Base-by-base conservation (phyloP, 1,140 invertebrate genomes). In the Phymastichus coffea region DNA sequence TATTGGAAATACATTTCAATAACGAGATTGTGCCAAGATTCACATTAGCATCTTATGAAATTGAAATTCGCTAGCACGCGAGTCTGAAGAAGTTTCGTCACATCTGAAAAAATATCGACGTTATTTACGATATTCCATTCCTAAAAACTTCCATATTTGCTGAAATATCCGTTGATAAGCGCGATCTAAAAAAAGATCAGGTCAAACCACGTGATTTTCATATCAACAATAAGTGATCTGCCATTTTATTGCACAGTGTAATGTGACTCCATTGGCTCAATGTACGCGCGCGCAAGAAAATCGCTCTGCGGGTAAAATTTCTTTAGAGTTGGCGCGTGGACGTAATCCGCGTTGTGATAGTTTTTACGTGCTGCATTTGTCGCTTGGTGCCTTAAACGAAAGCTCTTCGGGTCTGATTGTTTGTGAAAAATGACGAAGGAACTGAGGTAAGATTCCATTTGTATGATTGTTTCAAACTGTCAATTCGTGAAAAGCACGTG, bases 171-270 rank as follows among this genome's bases (percentile, higher is more conserved):
- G n/a, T n/a, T n/a, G n/a, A n/a, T n/a, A n/a, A n/a, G n/a, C n/a
- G n/a, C n/a, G n/a, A n/a, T n/a, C n/a, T n/a, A n/a, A n/a, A n/a
- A n/a, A n/a, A n/a, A n/a, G n/a, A n/a, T n/a, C n/a, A n/a, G n/a
- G n/a, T n/a, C n/a, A 38, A 20, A 19, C 19, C 46, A 48, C 46
- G 46, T 48, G 46, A 48, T 33, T 2, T 15, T 12, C n/a, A n/a
- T n/a, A n/a, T n/a, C 35, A 48, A 33, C 26, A 48, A 55, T 55
- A 19, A 44, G 35, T 44, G 28, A 55, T 15, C 52, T 44, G 40
- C 4, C 41, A 44, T 35, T 55, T 55, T 35, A 43, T 17, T 30
- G 23, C 25, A 30, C 8, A 40, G 37, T 17, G 14, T n/a, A n/a
- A n/a, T n/a, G 20, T 28, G 12, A 28, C 14, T 33, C 19, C 7